Conservation (phyloP, 1,140 invertebrate species). For the Bombus vancouverensis region DNA sequence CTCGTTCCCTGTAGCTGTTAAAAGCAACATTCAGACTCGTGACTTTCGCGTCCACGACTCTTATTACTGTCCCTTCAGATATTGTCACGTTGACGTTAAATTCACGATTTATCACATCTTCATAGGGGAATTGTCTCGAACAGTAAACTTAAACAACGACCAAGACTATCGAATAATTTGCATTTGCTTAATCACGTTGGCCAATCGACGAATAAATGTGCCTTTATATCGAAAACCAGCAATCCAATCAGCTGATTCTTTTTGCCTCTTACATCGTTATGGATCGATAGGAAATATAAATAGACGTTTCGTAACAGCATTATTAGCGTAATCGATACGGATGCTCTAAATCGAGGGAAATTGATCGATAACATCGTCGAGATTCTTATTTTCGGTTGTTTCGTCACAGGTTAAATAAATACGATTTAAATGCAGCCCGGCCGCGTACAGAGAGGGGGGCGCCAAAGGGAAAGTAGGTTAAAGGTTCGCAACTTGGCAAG, state of each 20-base stretch:
- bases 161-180: neutral
- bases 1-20: neutral
- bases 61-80: no score
- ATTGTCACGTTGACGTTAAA: neutral
- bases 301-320: neutral
- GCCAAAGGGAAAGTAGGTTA: conserved; percentile 50
- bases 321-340: neutral
- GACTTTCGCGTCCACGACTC: neutral
- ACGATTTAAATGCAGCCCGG: conserved; percentile 38
- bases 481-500: conserved; percentile 44
- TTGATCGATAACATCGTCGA: neutral
- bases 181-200: neutral
- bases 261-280: no score
- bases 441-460: neutral
- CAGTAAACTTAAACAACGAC: neutral
- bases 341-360: conserved; percentile 1
- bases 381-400: conserved; percentile 28
- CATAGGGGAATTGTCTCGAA: neutral
- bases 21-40: neutral
- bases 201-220: neutral
- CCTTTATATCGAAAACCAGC: neutral
- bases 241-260: conserved; percentile 1
- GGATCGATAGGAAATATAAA: neutral
- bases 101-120: neutral
- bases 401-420: conserved; percentile 42